Evolutionary conservation across 2,113 vertebrate genomes (phyloP).

Genomic region (cattle (Bos taurus)): DNA sequence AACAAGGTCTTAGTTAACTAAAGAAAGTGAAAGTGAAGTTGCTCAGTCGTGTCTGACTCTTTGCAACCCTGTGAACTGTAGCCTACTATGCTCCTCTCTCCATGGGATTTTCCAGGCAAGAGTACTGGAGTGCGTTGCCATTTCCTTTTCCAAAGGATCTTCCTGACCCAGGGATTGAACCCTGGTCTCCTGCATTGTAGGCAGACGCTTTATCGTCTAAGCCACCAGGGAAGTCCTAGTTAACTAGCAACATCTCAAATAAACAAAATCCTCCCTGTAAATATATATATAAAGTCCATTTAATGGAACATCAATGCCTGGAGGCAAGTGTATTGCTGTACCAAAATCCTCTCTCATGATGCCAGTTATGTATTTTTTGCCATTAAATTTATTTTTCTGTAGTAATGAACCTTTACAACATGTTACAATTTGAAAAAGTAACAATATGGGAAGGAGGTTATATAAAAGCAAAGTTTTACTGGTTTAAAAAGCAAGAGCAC

Average conservation of each 20-base stretch:
- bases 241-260: not conserved
- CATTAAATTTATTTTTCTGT: slow-evolving; percentile 38
- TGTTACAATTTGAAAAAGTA: not conserved
- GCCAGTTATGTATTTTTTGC: not conserved
- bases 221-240: not conserved
- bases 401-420: not conserved
- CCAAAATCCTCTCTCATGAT: not conserved
- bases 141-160: not conserved
- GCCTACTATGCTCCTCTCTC: not conserved
- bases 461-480: slow-evolving; percentile 15
- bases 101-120: not conserved
- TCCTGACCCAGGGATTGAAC: not conserved
- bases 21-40: not conserved
- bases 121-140: not conserved
- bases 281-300: not conserved
- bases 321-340: not conserved
- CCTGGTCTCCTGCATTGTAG: not conserved
- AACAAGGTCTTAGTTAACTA: not conserved
- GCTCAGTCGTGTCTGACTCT: not conserved
- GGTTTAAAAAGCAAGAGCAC: not conserved
- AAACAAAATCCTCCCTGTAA: not conserved
- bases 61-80: not conserved
- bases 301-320: not conserved
- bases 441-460: not conserved
- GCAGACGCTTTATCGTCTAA: not conserved